Conservation (phyloP, 2,888 invertebrate species). For the Cryptosula pallasiana region DNA sequence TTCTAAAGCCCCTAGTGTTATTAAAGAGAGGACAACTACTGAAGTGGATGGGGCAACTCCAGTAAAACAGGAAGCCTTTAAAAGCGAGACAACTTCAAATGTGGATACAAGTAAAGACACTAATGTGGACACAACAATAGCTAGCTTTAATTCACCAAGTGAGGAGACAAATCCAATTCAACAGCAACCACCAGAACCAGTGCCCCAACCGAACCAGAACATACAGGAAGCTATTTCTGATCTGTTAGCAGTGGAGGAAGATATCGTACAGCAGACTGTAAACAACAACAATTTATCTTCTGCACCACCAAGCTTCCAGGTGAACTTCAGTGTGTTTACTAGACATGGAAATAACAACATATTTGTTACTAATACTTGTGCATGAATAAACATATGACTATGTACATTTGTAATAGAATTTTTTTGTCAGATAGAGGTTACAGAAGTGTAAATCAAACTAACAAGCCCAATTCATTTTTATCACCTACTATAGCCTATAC, state of each 20-base stretch:
- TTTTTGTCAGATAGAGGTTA: too few relatives aligned
- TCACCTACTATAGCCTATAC: too few relatives aligned
- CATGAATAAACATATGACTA: too few relatives aligned
- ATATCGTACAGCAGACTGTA: not conserved
- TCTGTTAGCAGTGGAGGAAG: not conserved
- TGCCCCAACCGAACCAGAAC: not conserved
- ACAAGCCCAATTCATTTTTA: too few relatives aligned
- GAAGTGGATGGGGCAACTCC: not conserved
- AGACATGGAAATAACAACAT: too few relatives aligned
- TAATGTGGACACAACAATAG: not conserved
- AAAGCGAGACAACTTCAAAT: not conserved
- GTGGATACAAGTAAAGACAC: not conserved
- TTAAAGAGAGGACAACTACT: too few relatives aligned
- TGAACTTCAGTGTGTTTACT: too few relatives aligned
- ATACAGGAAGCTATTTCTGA: not conserved
- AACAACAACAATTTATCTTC: not conserved
- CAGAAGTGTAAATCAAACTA: too few relatives aligned
- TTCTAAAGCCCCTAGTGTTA: not conserved
- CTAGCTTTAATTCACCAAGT: too few relatives aligned
- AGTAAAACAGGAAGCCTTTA: not conserved
- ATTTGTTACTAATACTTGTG: too few relatives aligned
- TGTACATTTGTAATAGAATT: too few relatives aligned
- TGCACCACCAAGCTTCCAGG: not conserved
- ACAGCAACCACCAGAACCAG: not conserved
- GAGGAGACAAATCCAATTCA: too few relatives aligned